phyloP scores from a whole-genome alignment of 2,113 vertebrate species.

The Lepus europaeus region DNA sequence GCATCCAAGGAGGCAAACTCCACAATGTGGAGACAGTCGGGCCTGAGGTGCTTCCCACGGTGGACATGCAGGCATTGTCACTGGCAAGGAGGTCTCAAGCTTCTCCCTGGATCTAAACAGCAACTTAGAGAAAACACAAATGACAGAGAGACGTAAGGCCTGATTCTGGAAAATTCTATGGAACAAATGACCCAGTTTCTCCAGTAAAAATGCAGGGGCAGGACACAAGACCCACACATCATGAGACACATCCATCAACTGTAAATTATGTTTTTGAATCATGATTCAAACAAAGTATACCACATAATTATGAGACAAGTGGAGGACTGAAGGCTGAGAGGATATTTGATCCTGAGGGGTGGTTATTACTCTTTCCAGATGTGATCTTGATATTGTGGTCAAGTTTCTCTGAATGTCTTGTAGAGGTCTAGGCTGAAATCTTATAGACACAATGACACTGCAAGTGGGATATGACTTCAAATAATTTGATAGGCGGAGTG shows the following conservation, averaged over 20 bases:
- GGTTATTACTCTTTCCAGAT: neutral
- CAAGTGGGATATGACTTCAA: neutral
- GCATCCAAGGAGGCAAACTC: neutral
- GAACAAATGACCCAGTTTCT: constrained; percentile 18
- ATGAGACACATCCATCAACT: neutral
- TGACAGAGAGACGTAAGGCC: neutral
- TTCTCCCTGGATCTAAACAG: neutral
- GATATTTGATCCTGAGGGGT: neutral
- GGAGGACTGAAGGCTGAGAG: neutral
- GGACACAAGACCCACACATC: neutral
- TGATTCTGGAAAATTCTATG: neutral
- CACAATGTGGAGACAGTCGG: neutral
- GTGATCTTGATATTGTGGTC: neutral
- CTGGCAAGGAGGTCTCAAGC: neutral
- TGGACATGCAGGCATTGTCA: rapidly evolving
- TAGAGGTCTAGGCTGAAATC: neutral
- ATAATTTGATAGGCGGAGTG: neutral
- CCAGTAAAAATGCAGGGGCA: neutral
- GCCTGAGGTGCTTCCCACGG: rapidly evolving
- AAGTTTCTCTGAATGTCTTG: neutral
- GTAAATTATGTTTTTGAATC: neutral
- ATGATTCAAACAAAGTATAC: constrained; percentile 2
- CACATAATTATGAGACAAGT: neutral
- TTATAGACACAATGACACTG: neutral
- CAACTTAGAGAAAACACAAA: neutral